A percentile compares a stretch with the other conserved stretches of the same genome.
These are phyloP conservation scores for Danionella cerebrum DNA, from an alignment of 2,113 vertebrate genomes.

Conservation along the genomic window DNA sequence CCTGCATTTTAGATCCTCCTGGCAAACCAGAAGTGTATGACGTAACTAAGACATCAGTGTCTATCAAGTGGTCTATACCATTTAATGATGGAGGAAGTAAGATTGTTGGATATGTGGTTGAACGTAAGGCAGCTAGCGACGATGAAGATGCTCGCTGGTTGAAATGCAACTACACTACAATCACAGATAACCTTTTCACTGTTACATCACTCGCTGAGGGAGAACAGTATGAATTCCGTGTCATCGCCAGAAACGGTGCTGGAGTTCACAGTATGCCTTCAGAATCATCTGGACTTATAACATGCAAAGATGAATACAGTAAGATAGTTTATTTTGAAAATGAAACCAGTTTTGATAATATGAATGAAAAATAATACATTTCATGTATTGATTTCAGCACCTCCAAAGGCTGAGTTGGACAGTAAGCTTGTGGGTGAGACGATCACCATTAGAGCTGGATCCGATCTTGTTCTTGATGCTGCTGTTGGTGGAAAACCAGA, in stretches of 20 bases:
- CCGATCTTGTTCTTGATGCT: slow-evolving; percentile 92
- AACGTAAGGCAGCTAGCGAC: slow-evolving; percentile 80
- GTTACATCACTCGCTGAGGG: slow-evolving; percentile 80
- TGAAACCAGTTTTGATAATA: neutral
- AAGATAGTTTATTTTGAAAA: slow-evolving; percentile 46
- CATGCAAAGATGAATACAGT: slow-evolving; percentile 96
- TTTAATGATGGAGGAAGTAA: slow-evolving; percentile 90
- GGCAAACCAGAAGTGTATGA: slow-evolving; percentile 90
- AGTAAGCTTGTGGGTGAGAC: slow-evolving; percentile 81
- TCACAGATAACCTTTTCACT: slow-evolving; percentile 88
- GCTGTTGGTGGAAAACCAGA: slow-evolving; percentile 94
- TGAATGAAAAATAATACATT: neutral
- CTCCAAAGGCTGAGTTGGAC: slow-evolving; percentile 90
- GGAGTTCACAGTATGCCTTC: slow-evolving; percentile 89
- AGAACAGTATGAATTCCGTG: slow-evolving; percentile 83
- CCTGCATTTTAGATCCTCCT: slow-evolving; percentile 74
- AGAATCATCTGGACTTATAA: slow-evolving; percentile 82
- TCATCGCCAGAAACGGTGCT: slow-evolving; percentile 87
- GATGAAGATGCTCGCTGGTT: slow-evolving; percentile 89
- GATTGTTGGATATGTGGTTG: slow-evolving; percentile 86
- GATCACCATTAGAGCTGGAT: slow-evolving; percentile 80
- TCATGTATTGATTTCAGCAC: slow-evolving; percentile 63
- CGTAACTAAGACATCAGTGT: slow-evolving; percentile 83
- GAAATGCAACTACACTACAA: slow-evolving; percentile 96
- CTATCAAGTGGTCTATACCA: slow-evolving; percentile 83